These are phyloP conservation scores for Sebastes schlegelii DNA, from an alignment of 2,113 vertebrate genomes.

Conservation along the genomic window DNA sequence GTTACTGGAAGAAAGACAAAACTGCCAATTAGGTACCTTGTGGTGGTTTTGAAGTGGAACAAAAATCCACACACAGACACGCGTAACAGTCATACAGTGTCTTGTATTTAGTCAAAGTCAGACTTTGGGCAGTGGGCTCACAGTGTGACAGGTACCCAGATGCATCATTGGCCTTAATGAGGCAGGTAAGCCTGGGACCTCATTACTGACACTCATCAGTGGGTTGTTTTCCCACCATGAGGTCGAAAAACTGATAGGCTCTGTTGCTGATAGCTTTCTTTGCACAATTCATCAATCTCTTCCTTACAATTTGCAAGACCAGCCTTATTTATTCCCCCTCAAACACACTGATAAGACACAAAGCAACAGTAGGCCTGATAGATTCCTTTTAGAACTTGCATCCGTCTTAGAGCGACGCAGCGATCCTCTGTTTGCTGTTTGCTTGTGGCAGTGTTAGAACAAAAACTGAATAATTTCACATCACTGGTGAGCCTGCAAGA, in stretches of 20 bases:
- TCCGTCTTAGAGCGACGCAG: neutral
- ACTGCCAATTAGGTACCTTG: neutral
- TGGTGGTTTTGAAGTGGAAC: neutral
- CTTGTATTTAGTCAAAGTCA: neutral
- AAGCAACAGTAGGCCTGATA: conserved; percentile 5
- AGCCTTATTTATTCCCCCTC: neutral
- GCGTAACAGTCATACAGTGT: fast-evolving
- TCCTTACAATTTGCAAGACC: neutral
- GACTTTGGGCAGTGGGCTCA: neutral
- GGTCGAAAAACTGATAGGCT: neutral
- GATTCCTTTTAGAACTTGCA: conserved; percentile 19
- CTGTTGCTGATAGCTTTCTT: neutral
- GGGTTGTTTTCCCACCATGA: conserved; percentile 16
- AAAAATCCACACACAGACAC: neutral
- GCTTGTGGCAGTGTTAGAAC: neutral
- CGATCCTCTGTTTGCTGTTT: conserved; percentile 6
- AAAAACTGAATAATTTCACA: conserved; percentile 19
- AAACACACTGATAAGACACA: conserved; percentile 11
- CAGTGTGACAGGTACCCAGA: conserved; percentile 6
- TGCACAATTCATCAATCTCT: conserved; percentile 20
- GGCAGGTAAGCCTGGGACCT: conserved; percentile 12
- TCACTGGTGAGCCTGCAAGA: neutral
- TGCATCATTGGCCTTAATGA: conserved; percentile 1
- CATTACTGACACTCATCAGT: conserved; percentile 26
- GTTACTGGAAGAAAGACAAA: neutral